Conservation (phyloP, 2,797 vertebrate genomes). For the Cichlasoma orientale region DNA sequence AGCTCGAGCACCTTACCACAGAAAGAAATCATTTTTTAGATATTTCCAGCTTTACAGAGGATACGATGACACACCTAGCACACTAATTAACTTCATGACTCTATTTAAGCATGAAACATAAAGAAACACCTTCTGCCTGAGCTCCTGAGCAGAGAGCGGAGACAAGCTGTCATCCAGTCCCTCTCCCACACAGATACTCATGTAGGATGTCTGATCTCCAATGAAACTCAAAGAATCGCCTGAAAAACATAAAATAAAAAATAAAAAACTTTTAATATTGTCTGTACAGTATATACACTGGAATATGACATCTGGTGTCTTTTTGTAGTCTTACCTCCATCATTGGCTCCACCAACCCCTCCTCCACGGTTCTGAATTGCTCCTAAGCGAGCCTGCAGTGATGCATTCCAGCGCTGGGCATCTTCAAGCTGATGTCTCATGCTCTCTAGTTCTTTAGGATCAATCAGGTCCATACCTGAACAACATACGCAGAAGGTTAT, state of each 20-base stretch:
- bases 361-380: constrained; percentile 83
- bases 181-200: constrained; percentile 93
- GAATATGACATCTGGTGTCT: background rate
- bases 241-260: constrained; percentile 60
- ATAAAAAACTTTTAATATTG: background rate
- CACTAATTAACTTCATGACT: background rate
- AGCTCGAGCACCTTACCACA: constrained; percentile 86
- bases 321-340: constrained; percentile 63
- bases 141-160: constrained; percentile 86
- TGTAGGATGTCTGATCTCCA: constrained; percentile 95
- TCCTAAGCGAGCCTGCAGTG: constrained; percentile 83
- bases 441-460: constrained; percentile 79
- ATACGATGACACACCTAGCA: background rate
- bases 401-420: constrained; percentile 84
- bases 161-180: constrained; percentile 81
- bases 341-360: constrained; percentile 80
- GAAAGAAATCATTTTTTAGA: background rate
- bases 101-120: background rate
- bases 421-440: constrained; percentile 84
- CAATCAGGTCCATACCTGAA: constrained; percentile 61
- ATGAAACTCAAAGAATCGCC: constrained; percentile 89
- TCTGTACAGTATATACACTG: background rate
- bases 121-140: constrained; percentile 86
- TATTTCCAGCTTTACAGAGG: background rate
- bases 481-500: constrained; percentile 12